Evolutionary conservation across 1,140 invertebrate species (phyloP).

Genomic region (Bemisia tabaci): DNA sequence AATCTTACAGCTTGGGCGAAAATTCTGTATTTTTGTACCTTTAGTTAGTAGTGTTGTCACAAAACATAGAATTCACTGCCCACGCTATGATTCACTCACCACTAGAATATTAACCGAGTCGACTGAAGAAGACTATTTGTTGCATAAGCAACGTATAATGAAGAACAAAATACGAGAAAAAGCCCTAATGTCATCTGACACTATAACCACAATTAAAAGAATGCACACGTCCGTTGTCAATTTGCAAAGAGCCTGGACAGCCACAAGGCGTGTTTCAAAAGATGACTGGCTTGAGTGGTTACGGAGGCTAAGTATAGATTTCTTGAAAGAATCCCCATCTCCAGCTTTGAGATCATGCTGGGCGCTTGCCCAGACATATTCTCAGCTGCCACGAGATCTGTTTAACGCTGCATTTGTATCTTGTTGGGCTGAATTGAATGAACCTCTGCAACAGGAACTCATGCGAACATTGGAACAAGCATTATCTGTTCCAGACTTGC

Average conservation of each 20-base stretch:
- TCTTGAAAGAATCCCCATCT: conserved; percentile 91
- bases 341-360: conserved; percentile 82
- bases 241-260: conserved; percentile 80
- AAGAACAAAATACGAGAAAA: conserved; percentile 43
- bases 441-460: conserved; percentile 68
- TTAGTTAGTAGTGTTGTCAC: conserved; percentile 70
- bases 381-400: conserved; percentile 81
- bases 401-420: conserved; percentile 99
- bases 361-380: conserved; percentile 84
- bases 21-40: conserved; percentile 85
- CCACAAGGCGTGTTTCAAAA: conserved; percentile 76
- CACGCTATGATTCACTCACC: conserved; percentile 62
- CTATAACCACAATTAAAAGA: conserved; percentile 54
- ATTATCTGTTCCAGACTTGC: conserved; percentile 79
- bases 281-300: conserved; percentile 99
- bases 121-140: conserved; percentile 47
- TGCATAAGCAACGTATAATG: conserved; percentile 37
- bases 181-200: conserved; percentile 45
- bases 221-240: conserved; percentile 71
- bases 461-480: conserved; percentile 79
- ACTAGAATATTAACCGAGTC: conserved; percentile 51
- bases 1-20: conserved; percentile 74
- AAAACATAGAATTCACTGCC: conserved; percentile 69
- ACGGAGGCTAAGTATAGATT: conserved; percentile 72
- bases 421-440: conserved; percentile 91